phyloP scores from a whole-genome alignment of 2,113 vertebrate species.

The Okapia johnstoni region DNA sequence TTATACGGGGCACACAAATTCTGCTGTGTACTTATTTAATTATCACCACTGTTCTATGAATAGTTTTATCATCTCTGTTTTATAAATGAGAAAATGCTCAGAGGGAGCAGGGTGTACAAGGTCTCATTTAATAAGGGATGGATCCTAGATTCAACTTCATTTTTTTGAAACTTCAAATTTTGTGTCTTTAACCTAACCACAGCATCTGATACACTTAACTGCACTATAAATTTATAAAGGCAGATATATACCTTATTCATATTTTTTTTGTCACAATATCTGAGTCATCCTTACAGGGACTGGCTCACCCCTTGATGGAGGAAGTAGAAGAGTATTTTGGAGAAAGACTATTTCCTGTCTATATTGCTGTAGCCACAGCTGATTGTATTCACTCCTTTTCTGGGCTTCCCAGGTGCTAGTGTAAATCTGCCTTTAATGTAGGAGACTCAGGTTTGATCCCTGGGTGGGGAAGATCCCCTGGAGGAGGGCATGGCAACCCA shows the following conservation, averaged over 20 bases:
- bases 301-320: background rate
- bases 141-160: background rate
- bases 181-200: background rate
- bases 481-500: background rate
- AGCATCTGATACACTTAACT: background rate
- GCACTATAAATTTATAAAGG: background rate
- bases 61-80: background rate
- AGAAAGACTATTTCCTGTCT: background rate
- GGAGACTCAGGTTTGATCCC: background rate
- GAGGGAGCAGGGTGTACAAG: background rate
- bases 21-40: background rate
- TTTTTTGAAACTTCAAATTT: background rate
- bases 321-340: background rate
- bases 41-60: background rate
- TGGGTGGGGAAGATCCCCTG: background rate
- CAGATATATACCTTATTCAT: background rate
- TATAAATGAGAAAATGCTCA: background rate
- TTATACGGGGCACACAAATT: background rate
- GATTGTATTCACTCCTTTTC: background rate
- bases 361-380: background rate
- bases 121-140: background rate
- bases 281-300: background rate
- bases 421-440: background rate
- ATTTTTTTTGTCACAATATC: background rate
- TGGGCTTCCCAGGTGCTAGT: background rate